phyloP scores from a whole-genome alignment of 1,140 invertebrate genomes.

The Plectrocnemia conspersa region DNA sequence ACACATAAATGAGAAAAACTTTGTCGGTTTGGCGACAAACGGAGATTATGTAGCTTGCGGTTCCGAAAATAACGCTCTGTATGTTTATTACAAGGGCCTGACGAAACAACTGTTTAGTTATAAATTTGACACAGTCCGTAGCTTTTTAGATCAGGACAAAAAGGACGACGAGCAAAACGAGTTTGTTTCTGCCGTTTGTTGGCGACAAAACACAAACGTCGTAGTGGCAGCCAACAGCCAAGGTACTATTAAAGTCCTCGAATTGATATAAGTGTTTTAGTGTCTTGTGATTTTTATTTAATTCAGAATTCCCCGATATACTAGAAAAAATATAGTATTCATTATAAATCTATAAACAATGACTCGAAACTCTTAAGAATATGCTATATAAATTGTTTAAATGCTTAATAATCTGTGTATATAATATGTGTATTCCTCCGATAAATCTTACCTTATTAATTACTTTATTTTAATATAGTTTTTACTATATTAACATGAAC shows the following conservation, averaged over 20 bases:
- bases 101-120: conserved; percentile 83
- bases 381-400: no score
- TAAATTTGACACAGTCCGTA: conserved; percentile 81
- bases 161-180: conserved; percentile 81
- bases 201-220: conserved; percentile 81
- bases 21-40: conserved; percentile 93
- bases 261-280: conserved; percentile 60
- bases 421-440: no score
- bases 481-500: no score
- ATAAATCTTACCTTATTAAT: no score
- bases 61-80: conserved; percentile 92
- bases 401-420: no score
- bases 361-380: no score
- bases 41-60: conserved; percentile 93
- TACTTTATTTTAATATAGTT: no score
- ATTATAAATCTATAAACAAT: no score
- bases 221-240: conserved; percentile 94
- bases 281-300: no score
- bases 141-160: conserved; percentile 71
- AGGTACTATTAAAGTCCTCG: conserved; percentile 85
- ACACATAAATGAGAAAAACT: conserved; percentile 95
- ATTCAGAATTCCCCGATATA: no score
- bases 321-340: no score
- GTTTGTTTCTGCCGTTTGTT: conserved; percentile 95
- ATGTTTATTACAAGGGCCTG: conserved; percentile 90